phyloP scores from a whole-genome alignment of 2,113 vertebrate genomes.

The Himantopus leucocephalus region DNA sequence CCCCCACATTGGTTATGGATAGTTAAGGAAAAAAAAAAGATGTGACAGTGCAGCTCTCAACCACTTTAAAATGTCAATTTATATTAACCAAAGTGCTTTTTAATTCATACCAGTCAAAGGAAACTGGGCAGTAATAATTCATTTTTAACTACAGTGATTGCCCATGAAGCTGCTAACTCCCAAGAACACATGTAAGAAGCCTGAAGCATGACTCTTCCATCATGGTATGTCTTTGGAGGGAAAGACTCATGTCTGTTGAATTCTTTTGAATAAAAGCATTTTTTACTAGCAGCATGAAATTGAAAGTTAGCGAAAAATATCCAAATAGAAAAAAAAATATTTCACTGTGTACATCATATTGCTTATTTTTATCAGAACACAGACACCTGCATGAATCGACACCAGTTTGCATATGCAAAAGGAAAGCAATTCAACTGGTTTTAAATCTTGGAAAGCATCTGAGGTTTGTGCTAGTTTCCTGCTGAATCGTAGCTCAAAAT shows the following conservation, averaged over 20 bases:
- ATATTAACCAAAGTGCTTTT: neutral
- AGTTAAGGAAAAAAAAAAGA: neutral
- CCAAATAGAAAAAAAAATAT: neutral
- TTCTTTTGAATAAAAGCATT: neutral
- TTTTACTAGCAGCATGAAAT: neutral
- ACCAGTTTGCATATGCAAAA: neutral
- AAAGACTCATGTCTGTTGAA: neutral
- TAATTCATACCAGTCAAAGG: neutral
- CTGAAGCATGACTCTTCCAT: neutral
- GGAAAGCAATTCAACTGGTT: neutral
- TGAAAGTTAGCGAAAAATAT: neutral
- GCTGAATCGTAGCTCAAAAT: neutral
- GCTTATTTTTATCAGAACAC: neutral
- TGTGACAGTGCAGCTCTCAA: rapidly evolving
- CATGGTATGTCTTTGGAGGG: neutral
- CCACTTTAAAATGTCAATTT: neutral
- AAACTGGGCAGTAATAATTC: neutral
- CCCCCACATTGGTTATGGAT: rapidly evolving
- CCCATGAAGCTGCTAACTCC: neutral
- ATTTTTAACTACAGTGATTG: neutral
- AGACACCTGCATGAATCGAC: neutral
- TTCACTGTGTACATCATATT: neutral
- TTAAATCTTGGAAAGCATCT: neutral
- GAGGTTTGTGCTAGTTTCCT: neutral
- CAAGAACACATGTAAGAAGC: neutral